These are phyloP conservation scores for Mystacornis crossleyi DNA, from an alignment of 2,113 vertebrate genomes.

Conservation along the genomic window DNA sequence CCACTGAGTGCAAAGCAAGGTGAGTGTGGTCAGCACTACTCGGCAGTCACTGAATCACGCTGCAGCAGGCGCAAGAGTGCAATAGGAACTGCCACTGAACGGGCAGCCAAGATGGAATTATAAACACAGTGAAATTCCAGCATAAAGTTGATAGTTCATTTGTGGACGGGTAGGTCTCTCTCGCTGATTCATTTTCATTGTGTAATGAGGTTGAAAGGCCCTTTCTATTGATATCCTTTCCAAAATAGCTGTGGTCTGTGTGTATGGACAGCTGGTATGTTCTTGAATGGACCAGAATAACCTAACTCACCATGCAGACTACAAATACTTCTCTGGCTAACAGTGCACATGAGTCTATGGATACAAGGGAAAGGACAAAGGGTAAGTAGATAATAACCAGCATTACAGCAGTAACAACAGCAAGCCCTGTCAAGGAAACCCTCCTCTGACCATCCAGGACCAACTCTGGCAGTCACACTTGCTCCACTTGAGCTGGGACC, in stretches of 20 bases:
- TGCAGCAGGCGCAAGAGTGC: rapidly evolving
- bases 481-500: neutral
- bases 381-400: neutral
- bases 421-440: neutral
- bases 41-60: rapidly evolving
- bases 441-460: rapidly evolving
- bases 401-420: neutral
- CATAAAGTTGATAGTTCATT: neutral
- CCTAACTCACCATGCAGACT: neutral
- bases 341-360: neutral
- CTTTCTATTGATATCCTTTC: neutral
- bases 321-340: neutral
- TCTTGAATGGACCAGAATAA: neutral
- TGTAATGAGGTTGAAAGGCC: neutral
- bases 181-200: neutral
- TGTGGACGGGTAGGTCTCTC: neutral
- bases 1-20: neutral
- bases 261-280: neutral
- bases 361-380: neutral
- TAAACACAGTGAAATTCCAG: neutral
- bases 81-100: neutral
- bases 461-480: neutral
- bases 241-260: neutral
- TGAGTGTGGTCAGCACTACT: neutral
- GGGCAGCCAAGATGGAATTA: neutral